Base-by-base conservation (phyloP, 2,888 invertebrate genomes). In the Nomada lathburiana region DNA sequence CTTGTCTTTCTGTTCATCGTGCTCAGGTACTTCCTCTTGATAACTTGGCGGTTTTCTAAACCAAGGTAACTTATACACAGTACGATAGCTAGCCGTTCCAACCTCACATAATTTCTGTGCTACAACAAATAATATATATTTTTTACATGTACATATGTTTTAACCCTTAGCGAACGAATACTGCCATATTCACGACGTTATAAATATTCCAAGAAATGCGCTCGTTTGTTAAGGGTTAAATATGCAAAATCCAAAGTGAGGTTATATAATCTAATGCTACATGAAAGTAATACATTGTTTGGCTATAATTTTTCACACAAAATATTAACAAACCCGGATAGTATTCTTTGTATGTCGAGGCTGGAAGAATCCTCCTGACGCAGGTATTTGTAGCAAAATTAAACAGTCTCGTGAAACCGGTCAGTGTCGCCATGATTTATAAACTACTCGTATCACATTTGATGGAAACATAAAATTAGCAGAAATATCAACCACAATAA, bases 391-490 rank as follows among this genome's bases (percentile, higher is more conserved):
- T 85, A 18, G 84, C 84, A n/a, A 81, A 72, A 74, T 84, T 84
- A 47, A 92, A 82, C 52, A 89, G 26, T 42, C 85, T 90, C n/a
- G 90, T 85, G 42, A 91, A 89, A 50, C 85, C 85, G 55, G 85
- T 53, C 13, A 92, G 63, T 20, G 88, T 89, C 77, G 91, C 90
- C 92, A 92, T 92, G 68, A 76, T 87, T 82, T 65, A 26, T 42
- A 13, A 2, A 79, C 20, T 52, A 20, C 18, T 63, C 11, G 42
- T 16, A 67, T 55, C 59, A 36, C 62, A 68, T 68, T 18, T 29
- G 9, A 47, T 11, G 29, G 20, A 36, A 52, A 20, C 42, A 23
- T 47, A 10, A 73, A 9, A 52, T 52, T 10, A 9, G 2, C 3
- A 69, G 44, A 53, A 23, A 23, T 53, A 60, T 2, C 0, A 29